phyloP scores from a whole-genome alignment of 2,797 vertebrate genomes.

The Silurus lanzhouensis region DNA sequence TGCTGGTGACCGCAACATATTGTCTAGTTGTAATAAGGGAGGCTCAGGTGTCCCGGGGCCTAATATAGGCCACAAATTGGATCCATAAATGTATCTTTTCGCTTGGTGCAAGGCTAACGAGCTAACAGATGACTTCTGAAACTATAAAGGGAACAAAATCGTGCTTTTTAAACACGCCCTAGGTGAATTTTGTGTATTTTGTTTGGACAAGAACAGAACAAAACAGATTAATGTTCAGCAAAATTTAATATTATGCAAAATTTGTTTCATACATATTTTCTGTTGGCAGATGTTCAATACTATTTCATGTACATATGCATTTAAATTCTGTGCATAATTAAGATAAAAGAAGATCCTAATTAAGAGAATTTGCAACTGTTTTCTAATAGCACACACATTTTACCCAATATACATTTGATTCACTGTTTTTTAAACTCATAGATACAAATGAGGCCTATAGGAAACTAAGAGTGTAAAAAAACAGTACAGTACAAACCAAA shows the following conservation, averaged over 20 bases:
- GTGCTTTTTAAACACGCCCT: not conserved
- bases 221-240: no score
- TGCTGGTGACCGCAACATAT: slow-evolving; percentile 45
- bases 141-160: not conserved
- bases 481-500: not conserved
- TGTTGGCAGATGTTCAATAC: no score
- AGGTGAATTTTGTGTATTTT: not conserved
- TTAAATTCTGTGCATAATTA: not conserved
- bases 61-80: slow-evolving; percentile 54
- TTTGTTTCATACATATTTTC: not conserved
- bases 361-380: not conserved
- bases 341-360: no score
- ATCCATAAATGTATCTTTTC: slow-evolving; percentile 61
- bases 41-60: slow-evolving; percentile 45
- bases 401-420: not conserved
- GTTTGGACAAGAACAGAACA: not conserved
- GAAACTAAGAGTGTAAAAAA: not conserved
- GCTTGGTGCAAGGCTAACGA: slow-evolving; percentile 59
- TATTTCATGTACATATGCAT: not conserved
- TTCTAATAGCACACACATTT: not conserved
- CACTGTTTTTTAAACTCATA: not conserved
- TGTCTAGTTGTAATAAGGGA: slow-evolving; percentile 51
- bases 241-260: not conserved
- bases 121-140: slow-evolving; percentile 50
- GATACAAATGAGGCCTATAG: not conserved